These are phyloP conservation scores for Rhynchomys soricoides DNA, from an alignment of 2,113 vertebrate genomes.

Conservation along the genomic window DNA sequence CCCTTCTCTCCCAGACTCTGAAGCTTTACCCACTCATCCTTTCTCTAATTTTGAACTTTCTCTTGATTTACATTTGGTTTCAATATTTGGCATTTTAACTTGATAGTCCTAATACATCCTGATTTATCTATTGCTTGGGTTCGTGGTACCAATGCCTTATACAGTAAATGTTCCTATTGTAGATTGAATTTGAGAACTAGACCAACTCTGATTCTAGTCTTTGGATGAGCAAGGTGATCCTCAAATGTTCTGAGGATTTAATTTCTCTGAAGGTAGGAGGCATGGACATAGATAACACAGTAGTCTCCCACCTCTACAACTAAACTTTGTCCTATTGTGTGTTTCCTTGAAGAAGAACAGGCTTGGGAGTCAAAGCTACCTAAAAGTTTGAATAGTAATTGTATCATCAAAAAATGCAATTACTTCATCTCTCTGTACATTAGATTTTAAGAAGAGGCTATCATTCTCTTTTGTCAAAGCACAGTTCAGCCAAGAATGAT, in stretches of 20 bases:
- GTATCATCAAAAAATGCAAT: not conserved
- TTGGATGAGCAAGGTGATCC: slow-evolving; percentile 26
- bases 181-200: slow-evolving; percentile 1
- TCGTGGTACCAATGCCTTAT: not conserved
- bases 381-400: slow-evolving; percentile 39
- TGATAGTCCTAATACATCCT: not conserved
- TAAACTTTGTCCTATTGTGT: not conserved
- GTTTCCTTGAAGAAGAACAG: slow-evolving; percentile 1
- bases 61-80: not conserved
- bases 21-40: not conserved
- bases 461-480: not conserved
- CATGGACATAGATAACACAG: not conserved
- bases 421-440: not conserved
- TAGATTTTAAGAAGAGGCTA: not conserved
- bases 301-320: not conserved
- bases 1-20: not conserved
- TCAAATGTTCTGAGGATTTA: not conserved
- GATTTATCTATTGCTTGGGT: not conserved
- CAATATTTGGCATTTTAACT: slow-evolving; percentile 24
- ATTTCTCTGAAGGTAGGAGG: not conserved
- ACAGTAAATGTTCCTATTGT: not conserved
- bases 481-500: not conserved
- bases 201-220: not conserved
- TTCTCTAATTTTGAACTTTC: slow-evolving; percentile 26
- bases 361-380: not conserved